Evolutionary conservation across 2,888 invertebrate species (phyloP).

Genomic region (Aromia moschata): DNA sequence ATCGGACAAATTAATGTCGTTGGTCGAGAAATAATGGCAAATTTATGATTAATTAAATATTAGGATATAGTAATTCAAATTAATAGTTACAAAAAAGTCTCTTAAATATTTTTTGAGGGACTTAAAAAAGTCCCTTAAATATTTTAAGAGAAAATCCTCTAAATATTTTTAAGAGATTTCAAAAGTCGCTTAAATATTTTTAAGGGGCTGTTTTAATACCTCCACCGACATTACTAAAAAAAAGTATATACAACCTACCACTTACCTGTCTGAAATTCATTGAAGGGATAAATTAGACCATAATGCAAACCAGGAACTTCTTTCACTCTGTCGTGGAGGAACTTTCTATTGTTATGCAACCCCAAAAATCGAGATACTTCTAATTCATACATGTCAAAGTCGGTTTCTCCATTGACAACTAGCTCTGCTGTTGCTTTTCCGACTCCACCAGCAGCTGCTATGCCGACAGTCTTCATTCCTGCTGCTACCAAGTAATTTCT

Average conservation of each 20-base stretch:
- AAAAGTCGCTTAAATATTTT: no score
- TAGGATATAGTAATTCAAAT: no score
- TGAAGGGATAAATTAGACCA: slow-evolving; percentile 82
- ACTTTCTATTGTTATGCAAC: slow-evolving; percentile 93
- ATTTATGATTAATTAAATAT: no score
- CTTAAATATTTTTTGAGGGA: no score
- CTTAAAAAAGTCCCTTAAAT: no score
- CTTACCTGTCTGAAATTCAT: slow-evolving; percentile 78
- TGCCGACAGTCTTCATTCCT: slow-evolving; percentile 96
- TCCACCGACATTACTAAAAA: neutral
- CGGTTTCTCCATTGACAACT: slow-evolving; percentile 83
- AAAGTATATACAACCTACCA: neutral
- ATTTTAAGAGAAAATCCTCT: no score
- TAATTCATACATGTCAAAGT: slow-evolving; percentile 86
- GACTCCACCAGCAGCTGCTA: slow-evolving; percentile 94
- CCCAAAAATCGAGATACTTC: slow-evolving; percentile 91
- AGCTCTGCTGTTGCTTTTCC: slow-evolving; percentile 89
- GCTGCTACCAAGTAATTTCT: slow-evolving; percentile 91
- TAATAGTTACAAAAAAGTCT: no score
- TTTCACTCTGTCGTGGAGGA: slow-evolving; percentile 87
- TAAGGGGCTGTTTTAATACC: no score
- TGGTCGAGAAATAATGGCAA: no score
- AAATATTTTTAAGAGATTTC: no score
- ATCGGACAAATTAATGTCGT: no score
- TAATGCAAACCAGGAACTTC: slow-evolving; percentile 94